These are phyloP conservation scores for Melanostoma scalare DNA, from an alignment of 2,888 invertebrate genomes.

Conservation along the genomic window DNA sequence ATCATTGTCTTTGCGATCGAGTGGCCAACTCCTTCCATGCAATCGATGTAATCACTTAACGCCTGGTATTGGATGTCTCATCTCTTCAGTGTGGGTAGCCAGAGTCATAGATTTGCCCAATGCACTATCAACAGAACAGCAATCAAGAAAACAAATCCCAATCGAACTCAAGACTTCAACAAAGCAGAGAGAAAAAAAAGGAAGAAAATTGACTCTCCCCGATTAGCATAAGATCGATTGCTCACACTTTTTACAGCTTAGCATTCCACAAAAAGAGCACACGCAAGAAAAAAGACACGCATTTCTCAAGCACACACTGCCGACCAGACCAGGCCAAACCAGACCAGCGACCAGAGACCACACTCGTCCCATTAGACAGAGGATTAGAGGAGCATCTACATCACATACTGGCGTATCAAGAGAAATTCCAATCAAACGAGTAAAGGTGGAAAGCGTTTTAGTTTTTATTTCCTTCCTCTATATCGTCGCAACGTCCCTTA, in stretches of 20 bases:
- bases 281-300: slow-evolving; percentile 58
- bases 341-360: slow-evolving; percentile 34
- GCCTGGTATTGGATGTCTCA: slow-evolving; percentile 24
- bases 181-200: slow-evolving; percentile 2
- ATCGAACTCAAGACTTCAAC: slow-evolving; percentile 1
- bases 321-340: not conserved
- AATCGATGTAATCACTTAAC: slow-evolving; percentile 28
- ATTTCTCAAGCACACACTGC: slow-evolving; percentile 46
- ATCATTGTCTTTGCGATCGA: slow-evolving; percentile 55
- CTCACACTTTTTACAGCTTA: slow-evolving; percentile 59
- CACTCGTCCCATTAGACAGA: slow-evolving; percentile 42
- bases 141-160: slow-evolving; percentile 45
- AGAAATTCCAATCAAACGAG: slow-evolving; percentile 62
- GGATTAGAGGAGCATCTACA: slow-evolving; percentile 2
- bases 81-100: slow-evolving; percentile 24
- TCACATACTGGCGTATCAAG: slow-evolving; percentile 18
- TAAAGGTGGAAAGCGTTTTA: slow-evolving; percentile 39
- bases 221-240: slow-evolving; percentile 71
- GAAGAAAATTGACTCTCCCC: slow-evolving; percentile 37
- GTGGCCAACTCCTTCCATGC: slow-evolving; percentile 12
- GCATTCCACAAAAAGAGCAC: slow-evolving; percentile 49
- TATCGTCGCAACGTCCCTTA: slow-evolving; percentile 26
- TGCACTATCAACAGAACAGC: slow-evolving; percentile 6
- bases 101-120: not conserved
- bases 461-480: slow-evolving; percentile 1